Conservation (phyloP, 2,113 vertebrate genomes). For the Phoxinus phoxinus region DNA sequence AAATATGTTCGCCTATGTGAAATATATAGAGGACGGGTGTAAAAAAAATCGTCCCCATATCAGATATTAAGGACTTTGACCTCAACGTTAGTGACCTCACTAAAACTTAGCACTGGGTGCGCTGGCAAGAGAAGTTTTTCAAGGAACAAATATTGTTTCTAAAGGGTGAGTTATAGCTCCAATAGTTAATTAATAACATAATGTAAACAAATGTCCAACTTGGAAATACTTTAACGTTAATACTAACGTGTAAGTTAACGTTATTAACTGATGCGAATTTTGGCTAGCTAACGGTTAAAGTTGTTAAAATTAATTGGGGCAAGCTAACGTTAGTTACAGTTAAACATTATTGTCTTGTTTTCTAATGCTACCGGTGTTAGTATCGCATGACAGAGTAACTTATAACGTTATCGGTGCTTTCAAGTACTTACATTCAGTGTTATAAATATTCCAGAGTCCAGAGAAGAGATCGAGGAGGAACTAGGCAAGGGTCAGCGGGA, state of each 20-base stretch:
- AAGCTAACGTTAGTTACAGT: too few species aligned
- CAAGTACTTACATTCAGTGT: not conserved
- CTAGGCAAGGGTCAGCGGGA: not conserved
- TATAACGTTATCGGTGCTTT: not conserved
- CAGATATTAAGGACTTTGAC: not conserved
- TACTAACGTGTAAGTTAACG: too few species aligned
- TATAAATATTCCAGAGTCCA: not conserved
- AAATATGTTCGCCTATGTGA: not conserved
- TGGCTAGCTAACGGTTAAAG: too few species aligned
- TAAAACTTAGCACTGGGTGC: not conserved
- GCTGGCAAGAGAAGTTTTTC: not conserved
- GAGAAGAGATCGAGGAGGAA: not conserved
- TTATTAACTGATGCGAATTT: too few species aligned
- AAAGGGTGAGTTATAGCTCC: constrained; percentile 2
- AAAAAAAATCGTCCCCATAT: constrained; percentile 12
- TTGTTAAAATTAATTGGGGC: too few species aligned
- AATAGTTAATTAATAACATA: not conserved
- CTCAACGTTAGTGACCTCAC: not conserved
- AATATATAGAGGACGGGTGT: constrained; percentile 12
- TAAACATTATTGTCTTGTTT: too few species aligned
- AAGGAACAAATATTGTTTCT: constrained; percentile 2
- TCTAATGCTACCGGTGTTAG: too few species aligned
- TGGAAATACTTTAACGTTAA: not conserved
- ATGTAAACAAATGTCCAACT: not conserved
- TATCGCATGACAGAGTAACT: not conserved